These are phyloP conservation scores for Luidia sarsii DNA, from an alignment of 53 echinoderm and acorn worm species.

Conservation along the genomic window DNA sequence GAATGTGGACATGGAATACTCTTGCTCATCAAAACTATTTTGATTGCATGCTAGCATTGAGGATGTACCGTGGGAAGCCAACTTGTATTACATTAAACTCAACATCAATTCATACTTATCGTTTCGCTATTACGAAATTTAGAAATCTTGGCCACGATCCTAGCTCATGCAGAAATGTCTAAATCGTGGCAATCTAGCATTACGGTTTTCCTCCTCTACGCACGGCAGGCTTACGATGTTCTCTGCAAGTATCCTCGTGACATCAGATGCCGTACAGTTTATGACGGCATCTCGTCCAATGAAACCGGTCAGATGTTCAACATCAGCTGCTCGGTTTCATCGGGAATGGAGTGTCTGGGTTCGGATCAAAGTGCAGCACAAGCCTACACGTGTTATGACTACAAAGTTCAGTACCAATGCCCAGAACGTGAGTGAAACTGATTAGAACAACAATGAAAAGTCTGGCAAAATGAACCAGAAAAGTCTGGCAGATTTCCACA, in stretches of 20 bases:
- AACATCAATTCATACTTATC: too few relatives aligned
- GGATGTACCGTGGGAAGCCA: too few relatives aligned
- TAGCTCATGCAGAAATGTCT: too few relatives aligned
- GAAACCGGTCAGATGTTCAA: constrained; percentile 28
- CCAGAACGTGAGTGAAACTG: constrained; percentile 37
- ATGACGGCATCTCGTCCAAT: constrained; percentile 37
- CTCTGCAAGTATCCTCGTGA: constrained; percentile 34
- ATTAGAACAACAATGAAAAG: background rate
- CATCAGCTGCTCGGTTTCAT: constrained; percentile 35
- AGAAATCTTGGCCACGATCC: too few relatives aligned
- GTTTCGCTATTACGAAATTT: too few relatives aligned
- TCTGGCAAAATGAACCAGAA: background rate
- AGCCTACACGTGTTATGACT: constrained; percentile 11
- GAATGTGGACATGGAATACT: too few relatives aligned
- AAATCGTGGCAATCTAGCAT: too few relatives aligned
- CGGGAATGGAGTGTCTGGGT: constrained; percentile 24
- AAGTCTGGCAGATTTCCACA: background rate
- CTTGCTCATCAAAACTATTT: too few relatives aligned
- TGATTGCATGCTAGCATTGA: too few relatives aligned
- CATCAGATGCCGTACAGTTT: constrained; percentile 51
- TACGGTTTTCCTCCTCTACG: too few relatives aligned
- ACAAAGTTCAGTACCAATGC: constrained; percentile 34
- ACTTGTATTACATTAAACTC: too few relatives aligned
- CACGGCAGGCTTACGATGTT: too few relatives aligned
- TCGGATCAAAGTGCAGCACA: constrained; percentile 1